These are phyloP conservation scores for Rostratula benghalensis DNA, from an alignment of 2,113 vertebrate species.

Conservation along the genomic window DNA sequence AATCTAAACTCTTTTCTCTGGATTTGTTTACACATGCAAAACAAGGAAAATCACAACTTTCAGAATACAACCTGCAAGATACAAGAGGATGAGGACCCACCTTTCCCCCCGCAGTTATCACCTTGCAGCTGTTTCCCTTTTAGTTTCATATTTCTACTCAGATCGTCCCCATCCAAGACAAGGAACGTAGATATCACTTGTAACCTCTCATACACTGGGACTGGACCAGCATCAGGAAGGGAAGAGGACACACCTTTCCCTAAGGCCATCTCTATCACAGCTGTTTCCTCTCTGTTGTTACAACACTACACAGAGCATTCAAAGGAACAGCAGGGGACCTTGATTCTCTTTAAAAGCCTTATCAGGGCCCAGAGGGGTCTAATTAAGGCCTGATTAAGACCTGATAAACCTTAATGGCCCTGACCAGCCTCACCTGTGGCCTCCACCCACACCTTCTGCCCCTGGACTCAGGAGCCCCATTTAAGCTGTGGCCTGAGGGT, in stretches of 20 bases:
- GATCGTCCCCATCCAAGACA: neutral
- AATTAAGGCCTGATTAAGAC: neutral
- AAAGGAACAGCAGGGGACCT: neutral
- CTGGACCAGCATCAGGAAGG: neutral
- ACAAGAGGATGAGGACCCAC: neutral
- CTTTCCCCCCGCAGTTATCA: slow-evolving; percentile 1
- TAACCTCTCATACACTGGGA: neutral
- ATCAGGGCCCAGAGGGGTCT: neutral
- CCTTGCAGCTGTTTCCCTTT: slow-evolving; percentile 53
- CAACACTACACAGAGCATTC: neutral
- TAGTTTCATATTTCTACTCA: neutral
- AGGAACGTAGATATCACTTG: neutral
- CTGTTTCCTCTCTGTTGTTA: slow-evolving; percentile 6
- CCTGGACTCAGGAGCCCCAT: rapidly evolving
- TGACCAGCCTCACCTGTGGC: neutral
- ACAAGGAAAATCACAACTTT: neutral
- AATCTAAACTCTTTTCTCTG: neutral
- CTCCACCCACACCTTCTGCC: neutral
- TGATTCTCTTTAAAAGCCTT: neutral
- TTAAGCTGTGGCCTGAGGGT: neutral
- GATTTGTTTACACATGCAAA: neutral
- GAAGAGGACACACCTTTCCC: slow-evolving; percentile 60
- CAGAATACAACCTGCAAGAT: neutral
- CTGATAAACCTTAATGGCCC: neutral
- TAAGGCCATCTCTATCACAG: neutral